These are phyloP conservation scores for Gavialis gangeticus DNA, from an alignment of 2,113 vertebrate species.

Conservation along the genomic window DNA sequence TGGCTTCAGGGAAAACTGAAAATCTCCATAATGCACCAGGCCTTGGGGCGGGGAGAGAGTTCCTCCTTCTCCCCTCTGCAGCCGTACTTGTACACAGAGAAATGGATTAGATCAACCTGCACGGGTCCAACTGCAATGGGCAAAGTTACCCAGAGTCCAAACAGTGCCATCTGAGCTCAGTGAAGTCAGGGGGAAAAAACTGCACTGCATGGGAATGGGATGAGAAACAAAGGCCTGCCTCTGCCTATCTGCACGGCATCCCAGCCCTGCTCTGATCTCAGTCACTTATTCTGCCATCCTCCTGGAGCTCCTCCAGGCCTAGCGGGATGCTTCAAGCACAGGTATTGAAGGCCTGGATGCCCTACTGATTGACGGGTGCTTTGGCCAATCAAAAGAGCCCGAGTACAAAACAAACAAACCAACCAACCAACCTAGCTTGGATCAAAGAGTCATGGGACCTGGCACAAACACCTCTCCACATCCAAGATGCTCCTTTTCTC, in stretches of 20 bases:
- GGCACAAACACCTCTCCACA: neutral
- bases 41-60: fast-evolving
- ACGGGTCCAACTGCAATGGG: no score
- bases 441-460: neutral
- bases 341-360: neutral
- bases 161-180: constrained; percentile 16
- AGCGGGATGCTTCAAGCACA: neutral
- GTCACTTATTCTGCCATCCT: constrained; percentile 16
- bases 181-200: neutral
- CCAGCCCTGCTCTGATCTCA: neutral
- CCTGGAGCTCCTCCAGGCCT: neutral
- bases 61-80: fast-evolving
- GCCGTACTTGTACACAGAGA: fast-evolving
- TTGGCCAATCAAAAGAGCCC: fast-evolving
- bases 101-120: fast-evolving
- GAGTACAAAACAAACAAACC: neutral
- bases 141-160: no score
- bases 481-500: neutral
- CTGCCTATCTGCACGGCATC: neutral
- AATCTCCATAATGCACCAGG: fast-evolving
- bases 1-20: neutral
- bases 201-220: constrained; percentile 21
- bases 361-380: fast-evolving
- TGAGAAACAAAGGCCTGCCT: neutral
- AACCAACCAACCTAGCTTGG: neutral